Evolutionary conservation across 2,888 invertebrate species (phyloP), one percentile per base, ranked within the genome.

Genomic region (Onchidella celtica): DNA sequence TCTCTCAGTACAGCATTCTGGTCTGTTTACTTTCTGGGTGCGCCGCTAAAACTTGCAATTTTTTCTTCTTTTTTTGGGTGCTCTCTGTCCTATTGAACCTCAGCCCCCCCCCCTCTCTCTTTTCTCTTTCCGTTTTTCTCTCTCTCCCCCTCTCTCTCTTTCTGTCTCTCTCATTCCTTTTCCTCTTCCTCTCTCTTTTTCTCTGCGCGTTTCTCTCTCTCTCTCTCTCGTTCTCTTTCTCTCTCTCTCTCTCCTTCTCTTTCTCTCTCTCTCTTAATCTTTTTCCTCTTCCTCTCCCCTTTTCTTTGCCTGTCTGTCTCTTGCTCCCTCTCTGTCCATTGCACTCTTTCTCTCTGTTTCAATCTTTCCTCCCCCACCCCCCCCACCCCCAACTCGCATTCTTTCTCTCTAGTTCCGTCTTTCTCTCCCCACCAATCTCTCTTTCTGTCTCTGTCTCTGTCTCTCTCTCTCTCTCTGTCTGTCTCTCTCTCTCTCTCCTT

Each of bases 201-300:
- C 36, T 47, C 17, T 69, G 27, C 24, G 34, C 38, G 17, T 69
- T 24, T 36, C 38, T 24, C 27, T 69, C n/a, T n/a, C 38, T 40
- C 27, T 69, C n/a, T 34, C 36, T 38, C 24, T 24, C 24, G 17
- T 40, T 38, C 27, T 40, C 38, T 36, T 38, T 29, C 24, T 55
- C n/a, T 32, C 29, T 47, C 21, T 61, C 24, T 32, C 17, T 47
- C 61, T n/a, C n/a, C 24, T 32, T 34, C 34, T n/a, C 24, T 24
- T n/a, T 74, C 29, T 47, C 29, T 75, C 38, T 65, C 27, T n/a
- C n/a, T 38, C 32, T 29, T 69, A 14, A 21, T 69, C 38, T 55
- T 66, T 27, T 40, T 68, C 77, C 68, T n/a, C 65, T 55, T 68
- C n/a, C 38, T 40, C 40, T 68, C 36, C 36, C 36, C 21, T 68